A percentile compares a stretch with the other conserved stretches of the same genome.
Conservation (phyloP, 2,888 invertebrate species). For the Chalcosyrphus nemorum region DNA sequence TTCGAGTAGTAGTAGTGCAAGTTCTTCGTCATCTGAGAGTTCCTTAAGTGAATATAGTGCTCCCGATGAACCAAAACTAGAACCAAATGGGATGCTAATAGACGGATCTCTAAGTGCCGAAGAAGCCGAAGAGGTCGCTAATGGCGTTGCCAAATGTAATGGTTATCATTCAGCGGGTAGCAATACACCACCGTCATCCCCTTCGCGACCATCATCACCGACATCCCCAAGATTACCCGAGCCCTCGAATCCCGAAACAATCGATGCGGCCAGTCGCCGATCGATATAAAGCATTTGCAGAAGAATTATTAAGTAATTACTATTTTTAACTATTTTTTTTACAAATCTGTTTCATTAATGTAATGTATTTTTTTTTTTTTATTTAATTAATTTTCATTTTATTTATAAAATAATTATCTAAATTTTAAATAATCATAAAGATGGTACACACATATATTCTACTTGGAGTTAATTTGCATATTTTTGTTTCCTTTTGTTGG, state of each 20-base stretch:
- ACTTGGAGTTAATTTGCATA: conserved; percentile 4
- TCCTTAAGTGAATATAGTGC: conserved; percentile 75
- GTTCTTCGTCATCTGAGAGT: conserved; percentile 79
- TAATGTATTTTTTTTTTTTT: conserved; percentile 22
- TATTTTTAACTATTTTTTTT: conserved; percentile 55
- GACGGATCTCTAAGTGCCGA: conserved; percentile 41
- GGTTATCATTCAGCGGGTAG: conserved; percentile 58
- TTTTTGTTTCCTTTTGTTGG: background rate
- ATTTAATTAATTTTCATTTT: conserved; percentile 9
- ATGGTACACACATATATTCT: conserved; percentile 1
- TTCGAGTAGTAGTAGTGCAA: conserved; percentile 83
- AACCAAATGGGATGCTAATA: conserved; percentile 36
- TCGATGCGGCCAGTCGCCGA: conserved; percentile 5
- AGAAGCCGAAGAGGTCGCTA: conserved; percentile 38
- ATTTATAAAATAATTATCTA: conserved; percentile 42
- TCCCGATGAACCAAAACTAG: conserved; percentile 26
- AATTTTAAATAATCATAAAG: conserved; percentile 20
- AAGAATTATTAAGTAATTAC: conserved; percentile 51
- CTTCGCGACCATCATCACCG: conserved; percentile 32
- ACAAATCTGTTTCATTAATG: conserved; percentile 26
- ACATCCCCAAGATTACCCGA: conserved; percentile 10
- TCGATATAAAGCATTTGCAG: conserved; percentile 53
- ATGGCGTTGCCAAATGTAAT: conserved; percentile 45
- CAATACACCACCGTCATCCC: conserved; percentile 49
- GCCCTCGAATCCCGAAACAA: background rate